These are phyloP conservation scores for Drosophila affinis DNA, from an alignment of 2,888 invertebrate species.

Conservation along the genomic window DNA sequence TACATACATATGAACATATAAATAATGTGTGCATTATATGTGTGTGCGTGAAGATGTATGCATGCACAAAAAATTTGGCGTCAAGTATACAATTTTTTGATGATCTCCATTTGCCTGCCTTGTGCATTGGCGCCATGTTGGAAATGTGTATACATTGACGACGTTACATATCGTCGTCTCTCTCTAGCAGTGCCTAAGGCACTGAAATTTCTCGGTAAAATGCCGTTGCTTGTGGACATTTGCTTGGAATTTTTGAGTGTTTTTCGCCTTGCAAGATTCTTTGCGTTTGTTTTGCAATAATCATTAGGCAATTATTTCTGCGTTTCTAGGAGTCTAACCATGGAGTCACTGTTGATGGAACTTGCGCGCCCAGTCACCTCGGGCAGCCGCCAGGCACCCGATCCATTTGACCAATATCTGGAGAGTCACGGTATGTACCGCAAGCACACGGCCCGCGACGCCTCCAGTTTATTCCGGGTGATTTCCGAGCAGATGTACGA, in stretches of 20 bases:
- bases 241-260: not conserved
- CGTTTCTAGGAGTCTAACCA: constrained; percentile 5
- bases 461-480: constrained; percentile 94
- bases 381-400: constrained; percentile 83
- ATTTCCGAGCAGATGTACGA: constrained; percentile 92
- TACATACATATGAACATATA: not conserved
- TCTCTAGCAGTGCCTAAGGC: not conserved
- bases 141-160: constrained; percentile 1
- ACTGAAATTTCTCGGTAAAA: not conserved
- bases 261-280: not conserved
- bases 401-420: constrained; percentile 89
- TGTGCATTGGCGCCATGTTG: not conserved
- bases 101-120: not conserved
- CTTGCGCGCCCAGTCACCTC: constrained; percentile 82
- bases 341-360: constrained; percentile 28
- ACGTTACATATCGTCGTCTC: not conserved
- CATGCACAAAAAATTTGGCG: not conserved
- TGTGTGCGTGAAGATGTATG: not conserved
- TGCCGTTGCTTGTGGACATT: not conserved
- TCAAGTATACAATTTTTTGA: not conserved
- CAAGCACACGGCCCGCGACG: constrained; percentile 94
- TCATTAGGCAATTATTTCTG: not conserved
- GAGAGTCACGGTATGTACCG: constrained; percentile 92
- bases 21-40: not conserved
- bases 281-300: not conserved